Base-by-base conservation (phyloP, 1,140 invertebrate species). In the Leptinotarsa lineolata region DNA sequence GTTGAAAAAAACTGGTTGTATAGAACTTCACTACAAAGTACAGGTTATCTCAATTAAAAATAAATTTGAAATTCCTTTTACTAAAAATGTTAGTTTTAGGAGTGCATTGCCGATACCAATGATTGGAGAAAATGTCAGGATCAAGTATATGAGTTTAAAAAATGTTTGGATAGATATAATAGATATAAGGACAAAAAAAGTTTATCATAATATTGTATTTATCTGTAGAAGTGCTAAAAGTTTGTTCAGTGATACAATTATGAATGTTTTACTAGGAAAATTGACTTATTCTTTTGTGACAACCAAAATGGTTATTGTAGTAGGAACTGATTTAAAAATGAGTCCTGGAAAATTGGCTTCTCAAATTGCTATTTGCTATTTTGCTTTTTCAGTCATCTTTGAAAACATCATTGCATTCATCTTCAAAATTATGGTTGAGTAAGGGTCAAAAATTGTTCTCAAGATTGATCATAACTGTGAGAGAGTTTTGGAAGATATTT, bases 61-160 rank as follows among this genome's bases (percentile, higher is more conserved):
- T 68, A 59, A 13, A 73, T 67, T 58, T 60, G 18, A 44, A 30
- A 18, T 22, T 0, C 20, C 12, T 70, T n/a, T 60, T 48, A 16
- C 30, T n/a, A 18, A 68, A 63, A 15, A 21, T 68, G 4, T 68
- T 8, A 48, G 30, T 68, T 68, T 83, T 89, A 88, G 92, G 93
- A 96, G 81, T 97, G 96, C 82, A 95, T 96, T 83, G 92, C 92
- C 39, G 92, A 94, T 76, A 91, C 90, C 0, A 91, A 91, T 82
- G 96, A 97, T 80, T 97, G 95, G 95, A 90, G 95, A 80, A 91
- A 93, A 84, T 97, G 95, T 84, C 94, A 96, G 83, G 84, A 88
- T n/a, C 86, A 90, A 84, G 92, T 96, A 0, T 88, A 90, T 80
- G 89, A 92, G 72, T 97, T 97, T 82, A 90, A 88, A 84, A 82